Evolutionary conservation across 2,888 invertebrate genomes (phyloP).

Genomic region (Ormyrus pomaceus): DNA sequence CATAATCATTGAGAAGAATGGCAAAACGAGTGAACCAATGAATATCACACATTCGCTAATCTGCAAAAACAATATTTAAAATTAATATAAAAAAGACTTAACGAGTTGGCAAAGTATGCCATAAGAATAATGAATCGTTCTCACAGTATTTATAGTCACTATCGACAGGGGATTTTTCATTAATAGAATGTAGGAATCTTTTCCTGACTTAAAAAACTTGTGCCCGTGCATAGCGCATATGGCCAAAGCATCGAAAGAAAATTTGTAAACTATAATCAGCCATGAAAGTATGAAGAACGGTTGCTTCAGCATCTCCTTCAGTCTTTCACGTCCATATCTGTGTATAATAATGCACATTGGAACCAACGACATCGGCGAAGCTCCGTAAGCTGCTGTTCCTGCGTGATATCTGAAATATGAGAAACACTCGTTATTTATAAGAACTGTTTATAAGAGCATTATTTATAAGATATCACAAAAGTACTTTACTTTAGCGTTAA

Average conservation of each 20-base stretch:
- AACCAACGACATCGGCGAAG: constrained; percentile 2
- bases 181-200: constrained; percentile 27
- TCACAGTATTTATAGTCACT: constrained; percentile 35
- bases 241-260: constrained; percentile 37
- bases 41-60: constrained; percentile 33
- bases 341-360: constrained; percentile 16
- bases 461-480: no score
- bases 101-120: not conserved
- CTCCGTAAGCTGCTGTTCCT: constrained; percentile 38
- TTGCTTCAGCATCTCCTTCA: constrained; percentile 24
- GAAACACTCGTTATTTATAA: not conserved
- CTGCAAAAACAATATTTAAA: constrained; percentile 13
- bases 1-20: not conserved
- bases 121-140: not conserved
- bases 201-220: constrained; percentile 25
- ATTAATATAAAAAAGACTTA: no score
- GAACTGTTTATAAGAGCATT: not conserved
- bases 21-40: constrained; percentile 11
- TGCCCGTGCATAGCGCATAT: constrained; percentile 37
- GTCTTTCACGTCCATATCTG: constrained; percentile 6
- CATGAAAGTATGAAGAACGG: constrained; percentile 33
- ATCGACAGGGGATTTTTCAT: constrained; percentile 33
- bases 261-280: constrained; percentile 22
- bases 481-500: no score
- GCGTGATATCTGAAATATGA: constrained; percentile 17